Evolutionary conservation across 2,797 vertebrate species (phyloP), one percentile per base, ranked within the genome.

Genomic region (Brachymystax lenok): DNA sequence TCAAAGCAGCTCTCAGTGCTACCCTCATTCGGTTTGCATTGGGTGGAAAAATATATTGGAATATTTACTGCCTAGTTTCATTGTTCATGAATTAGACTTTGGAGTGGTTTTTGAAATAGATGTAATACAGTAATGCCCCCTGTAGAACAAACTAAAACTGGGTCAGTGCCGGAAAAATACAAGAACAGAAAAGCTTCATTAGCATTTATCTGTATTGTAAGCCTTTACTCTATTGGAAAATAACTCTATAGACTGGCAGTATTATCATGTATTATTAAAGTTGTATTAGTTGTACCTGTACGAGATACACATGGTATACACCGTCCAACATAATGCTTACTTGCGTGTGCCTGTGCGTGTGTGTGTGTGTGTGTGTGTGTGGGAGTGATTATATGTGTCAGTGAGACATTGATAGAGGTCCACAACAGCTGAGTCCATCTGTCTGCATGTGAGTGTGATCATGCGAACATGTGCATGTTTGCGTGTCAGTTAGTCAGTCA

Each of bases 111-210:
- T 85, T 73, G 5, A 66, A 83, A 82, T 79, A 46, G n/a, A 59
- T 78, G 84, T 71, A 81, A 86, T 52, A 8, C 77, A 76, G 80
- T 12, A 83, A 79, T 63, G 52, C 73, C 82, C 86, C 87, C 84
- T 2, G 24, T 87, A 83, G 85, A 90, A 87, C 80, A 83, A 86
- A 90, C 86, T 89, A 81, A 89, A 93, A 92, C 86, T 93, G 91
- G 92, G 92, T 92, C 92, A 93, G 82, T 88, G 88, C 81, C 87
- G 90, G 71, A 79, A 83, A 91, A 90, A 88, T 91, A 87, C 85
- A 87, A 59, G 80, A 86, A 12, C 40, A 86, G 77, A 86, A 76
- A 74, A 87, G 87, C 80, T 83, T 91, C 85, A 91, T 90, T 91
- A 90, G 87, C 71, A 87, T 88, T 76, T 83, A 83, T 84, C 82